Evolutionary conservation across 2,888 invertebrate genomes (phyloP), one percentile per base, ranked within the genome.

Genomic region (Amorpha juglandis): DNA sequence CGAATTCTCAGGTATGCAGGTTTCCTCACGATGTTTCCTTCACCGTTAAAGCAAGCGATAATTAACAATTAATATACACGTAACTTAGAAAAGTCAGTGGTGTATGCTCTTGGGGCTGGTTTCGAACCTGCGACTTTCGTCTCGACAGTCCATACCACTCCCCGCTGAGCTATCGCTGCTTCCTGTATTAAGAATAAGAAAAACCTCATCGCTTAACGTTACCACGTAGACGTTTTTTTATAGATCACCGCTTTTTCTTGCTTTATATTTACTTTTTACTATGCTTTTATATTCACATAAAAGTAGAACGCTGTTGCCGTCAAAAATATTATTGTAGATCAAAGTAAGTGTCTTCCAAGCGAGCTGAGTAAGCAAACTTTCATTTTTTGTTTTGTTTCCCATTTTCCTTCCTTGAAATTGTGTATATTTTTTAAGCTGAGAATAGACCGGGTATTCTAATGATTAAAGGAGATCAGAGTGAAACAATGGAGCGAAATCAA

Each of bases 251-350:
- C 42, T 58, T 55, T 55, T 45, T 47, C 42, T 55, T 63, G 63
- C 38, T 63, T 67, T 55, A 63, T 45, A 63, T 63, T 63, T 66
- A n/a, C 47, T 66, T 66, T 55, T 66, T 66, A 67, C 63, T 67
- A 58, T 67, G 55, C 58, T 67, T 48, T 67, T 67, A 67, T 58
- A 63, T 67, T 55, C 63, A n/a, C 63, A 63, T 67, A 67, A 67
- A 67, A 55, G 63, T 67, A 42, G 42, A 67, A 58, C 63, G 58
- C 42, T 63, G 55, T 58, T 53, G 53, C 64, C 66, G 45, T 47
- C 67, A 58, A 67, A 63, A 58, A 33, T 58, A 58, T 48, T 38
- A 66, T 66, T 66, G 47, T 50, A 55, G 67, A 67, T 62, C 67
- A 42, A 63, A 67, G 62, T 62, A 65, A 58, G 51, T 51, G 21